Conservation (phyloP, 2,888 invertebrate species). For the Drosophila melanocephala region DNA sequence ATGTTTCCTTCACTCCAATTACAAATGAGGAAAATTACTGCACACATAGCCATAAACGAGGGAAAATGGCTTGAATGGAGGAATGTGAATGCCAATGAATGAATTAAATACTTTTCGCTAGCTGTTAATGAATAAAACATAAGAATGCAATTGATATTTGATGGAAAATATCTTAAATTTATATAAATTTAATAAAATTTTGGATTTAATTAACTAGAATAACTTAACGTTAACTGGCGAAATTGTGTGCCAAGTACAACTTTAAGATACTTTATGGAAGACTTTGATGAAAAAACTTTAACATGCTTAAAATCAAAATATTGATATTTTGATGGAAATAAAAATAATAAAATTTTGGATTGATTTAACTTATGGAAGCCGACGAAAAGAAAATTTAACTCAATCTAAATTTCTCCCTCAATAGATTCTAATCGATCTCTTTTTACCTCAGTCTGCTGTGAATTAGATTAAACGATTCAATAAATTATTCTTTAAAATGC, state of each 20-base stretch:
- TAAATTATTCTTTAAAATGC: background rate
- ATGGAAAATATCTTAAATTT: background rate
- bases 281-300: background rate
- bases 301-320: background rate
- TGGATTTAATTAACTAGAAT: background rate
- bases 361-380: background rate
- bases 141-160: background rate
- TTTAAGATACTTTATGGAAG: background rate
- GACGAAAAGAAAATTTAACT: background rate
- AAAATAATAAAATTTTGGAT: background rate
- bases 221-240: background rate
- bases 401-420: background rate
- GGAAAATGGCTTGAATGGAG: conserved; percentile 7
- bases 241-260: background rate
- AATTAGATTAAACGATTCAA: background rate
- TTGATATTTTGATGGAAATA: background rate
- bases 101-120: conserved; percentile 4
- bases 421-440: background rate
- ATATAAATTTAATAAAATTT: background rate
- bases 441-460: background rate
- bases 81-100: conserved; percentile 4
- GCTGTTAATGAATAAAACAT: background rate
- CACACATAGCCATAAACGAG: conserved; percentile 2
- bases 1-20: conserved; percentile 23
- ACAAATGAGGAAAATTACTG: conserved; percentile 10